A percentile compares a stretch with the other conserved stretches of the same genome.
Evolutionary conservation across 2,888 invertebrate species (phyloP).

Genomic region (Aelia acuminata): DNA sequence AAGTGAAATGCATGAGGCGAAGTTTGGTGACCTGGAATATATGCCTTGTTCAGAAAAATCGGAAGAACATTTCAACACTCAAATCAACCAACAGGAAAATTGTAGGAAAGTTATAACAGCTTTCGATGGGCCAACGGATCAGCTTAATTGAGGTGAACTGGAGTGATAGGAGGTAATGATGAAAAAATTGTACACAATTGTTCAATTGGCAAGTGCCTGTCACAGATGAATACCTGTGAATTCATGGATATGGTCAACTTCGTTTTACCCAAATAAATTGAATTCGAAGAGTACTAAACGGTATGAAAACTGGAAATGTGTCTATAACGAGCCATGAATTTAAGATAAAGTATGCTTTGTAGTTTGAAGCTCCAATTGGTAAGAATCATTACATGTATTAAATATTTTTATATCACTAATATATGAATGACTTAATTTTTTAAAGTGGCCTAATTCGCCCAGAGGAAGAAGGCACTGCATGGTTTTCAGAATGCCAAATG

Average conservation of each 20-base stretch:
- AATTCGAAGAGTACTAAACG: background rate
- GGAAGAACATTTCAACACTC: constrained; percentile 29
- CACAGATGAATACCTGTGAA: constrained; percentile 3
- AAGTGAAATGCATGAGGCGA: background rate
- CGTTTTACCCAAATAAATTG: constrained; percentile 1
- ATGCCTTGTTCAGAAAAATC: constrained; percentile 12
- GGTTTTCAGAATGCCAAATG: too few species aligned
- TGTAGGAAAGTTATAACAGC: constrained; percentile 29
- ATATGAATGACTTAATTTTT: too few species aligned
- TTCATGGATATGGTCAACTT: constrained; percentile 21
- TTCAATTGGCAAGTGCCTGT: constrained; percentile 25
- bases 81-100: constrained; percentile 44
- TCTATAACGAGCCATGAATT: background rate
- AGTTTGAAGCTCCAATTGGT: too few species aligned
- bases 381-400: too few species aligned
- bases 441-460: too few species aligned
- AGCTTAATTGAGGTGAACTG: constrained; percentile 20
- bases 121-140: constrained; percentile 26
- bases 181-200: constrained; percentile 26
- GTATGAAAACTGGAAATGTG: background rate
- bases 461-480: too few species aligned
- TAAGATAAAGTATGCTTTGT: too few species aligned
- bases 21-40: constrained; percentile 22
- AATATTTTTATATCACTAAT: too few species aligned
- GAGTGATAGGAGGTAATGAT: constrained; percentile 28